Base-by-base conservation (phyloP, 2,888 invertebrate genomes). In the Nomada ferruginata region DNA sequence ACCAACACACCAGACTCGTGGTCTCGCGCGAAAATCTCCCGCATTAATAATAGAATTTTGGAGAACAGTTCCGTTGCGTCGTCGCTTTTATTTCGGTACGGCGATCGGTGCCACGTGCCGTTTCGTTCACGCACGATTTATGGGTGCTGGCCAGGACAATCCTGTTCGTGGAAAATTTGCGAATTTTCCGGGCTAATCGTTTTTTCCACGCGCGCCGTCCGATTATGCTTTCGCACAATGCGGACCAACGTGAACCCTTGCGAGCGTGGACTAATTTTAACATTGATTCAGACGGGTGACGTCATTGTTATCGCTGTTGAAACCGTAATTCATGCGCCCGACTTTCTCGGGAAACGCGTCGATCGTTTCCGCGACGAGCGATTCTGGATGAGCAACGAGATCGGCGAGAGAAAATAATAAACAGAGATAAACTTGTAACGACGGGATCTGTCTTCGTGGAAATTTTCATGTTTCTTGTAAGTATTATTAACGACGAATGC, bases 21-120 rank as follows among this genome's bases (percentile, higher is more conserved):
- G 44, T 74, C 52, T 50, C 68, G 50, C 11, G 26, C 42, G 42
- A 60, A 70, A 75, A n/a, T 55, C 52, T 55, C n/a, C 26, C 50
- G 57, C 23, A 20, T 82, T 85, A 90, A 87, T 86, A 89, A 89
- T 87, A 90, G 87, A 87, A 70, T 76, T 84, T 86, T 85, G 77
- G 82, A 86, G 78, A 87, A 85, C 73, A 73, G 66, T 79, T 61
- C 60, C 59, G 84, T 82, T 85, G 82, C 75, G 52, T 65, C 42
- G 69, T 65, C 65, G 83, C 77, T 90, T 89, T 86, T 86, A 88
- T 83, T 86, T 90, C 86, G 88, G 86, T 87, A 85, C 83, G 36
- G 57, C 65, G 64, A 72, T 81, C 72, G 20, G 52, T 66, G 53
- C 66, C 89, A 88, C 85, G 86, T 86, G 87, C 52, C 79, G 42